Percentiles rank a stretch among this genome's conserved stretches.
Evolutionary conservation across 2,113 vertebrate genomes (phyloP).

Genomic region (Leucosticte australis): DNA sequence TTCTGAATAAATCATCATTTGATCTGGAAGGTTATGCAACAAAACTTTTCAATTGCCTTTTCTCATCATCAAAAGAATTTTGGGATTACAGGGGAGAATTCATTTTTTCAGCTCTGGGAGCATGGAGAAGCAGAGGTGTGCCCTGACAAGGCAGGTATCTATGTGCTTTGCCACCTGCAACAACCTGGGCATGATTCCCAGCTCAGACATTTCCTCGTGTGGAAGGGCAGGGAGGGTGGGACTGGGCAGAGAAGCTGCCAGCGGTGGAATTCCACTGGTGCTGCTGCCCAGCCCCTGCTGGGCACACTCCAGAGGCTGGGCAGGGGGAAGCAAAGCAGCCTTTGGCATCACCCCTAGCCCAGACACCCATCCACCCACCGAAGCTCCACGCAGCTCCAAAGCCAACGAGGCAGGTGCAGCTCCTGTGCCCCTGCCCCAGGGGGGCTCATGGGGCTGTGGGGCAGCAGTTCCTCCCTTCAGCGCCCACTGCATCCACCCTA

Average conservation of each 20-base stretch:
- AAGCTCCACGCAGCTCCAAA: neutral
- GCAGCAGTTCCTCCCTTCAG: neutral
- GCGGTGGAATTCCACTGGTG: fast-evolving
- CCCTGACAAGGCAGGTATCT: neutral
- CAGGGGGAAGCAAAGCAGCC: neutral
- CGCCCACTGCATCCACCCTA: neutral
- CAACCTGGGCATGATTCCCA: neutral
- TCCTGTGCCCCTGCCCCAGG: neutral
- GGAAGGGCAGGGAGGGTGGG: neutral
- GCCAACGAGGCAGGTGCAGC: fast-evolving
- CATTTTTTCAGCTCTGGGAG: neutral
- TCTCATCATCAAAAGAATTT: neutral
- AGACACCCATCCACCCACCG: fast-evolving
- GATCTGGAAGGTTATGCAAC: conserved; percentile 6
- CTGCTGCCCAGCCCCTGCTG: neutral
- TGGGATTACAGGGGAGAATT: neutral
- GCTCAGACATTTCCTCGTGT: fast-evolving
- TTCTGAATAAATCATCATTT: neutral
- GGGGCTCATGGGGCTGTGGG: fast-evolving
- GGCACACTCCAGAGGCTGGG: fast-evolving
- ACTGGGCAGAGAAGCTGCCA: neutral
- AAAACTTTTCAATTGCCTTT: conserved; percentile 13
- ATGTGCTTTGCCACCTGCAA: neutral
- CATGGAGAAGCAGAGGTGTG: neutral
- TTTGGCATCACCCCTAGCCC: neutral